phyloP scores from a whole-genome alignment of 1,140 invertebrate genomes.

The Drosophila nasuta region DNA sequence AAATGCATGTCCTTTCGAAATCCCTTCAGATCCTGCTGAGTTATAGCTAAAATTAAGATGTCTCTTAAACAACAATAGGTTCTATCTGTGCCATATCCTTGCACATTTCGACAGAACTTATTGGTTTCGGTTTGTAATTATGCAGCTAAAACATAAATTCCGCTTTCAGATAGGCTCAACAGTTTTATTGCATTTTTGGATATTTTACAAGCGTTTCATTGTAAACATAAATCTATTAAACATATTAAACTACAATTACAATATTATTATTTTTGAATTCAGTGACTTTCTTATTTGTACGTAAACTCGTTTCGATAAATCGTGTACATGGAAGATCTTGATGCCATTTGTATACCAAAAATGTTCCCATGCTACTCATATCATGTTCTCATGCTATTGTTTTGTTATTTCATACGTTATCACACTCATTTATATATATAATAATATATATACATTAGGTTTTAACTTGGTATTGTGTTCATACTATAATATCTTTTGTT shows the following conservation, averaged over 20 bases:
- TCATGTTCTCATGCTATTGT: constrained; percentile 45
- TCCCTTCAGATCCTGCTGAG: too few relatives aligned
- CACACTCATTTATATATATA: constrained; percentile 35
- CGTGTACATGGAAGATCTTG: constrained; percentile 60
- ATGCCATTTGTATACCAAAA: constrained; percentile 40
- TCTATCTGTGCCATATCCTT: too few relatives aligned
- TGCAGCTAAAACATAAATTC: not conserved
- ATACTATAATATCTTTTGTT: constrained; percentile 10
- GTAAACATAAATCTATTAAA: constrained; percentile 69
- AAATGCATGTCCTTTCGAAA: too few relatives aligned
- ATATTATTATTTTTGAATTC: constrained; percentile 34
- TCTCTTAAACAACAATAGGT: too few relatives aligned
- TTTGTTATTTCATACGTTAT: constrained; percentile 38
- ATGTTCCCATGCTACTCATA: constrained; percentile 26
- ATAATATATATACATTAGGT: not conserved
- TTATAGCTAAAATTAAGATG: too few relatives aligned
- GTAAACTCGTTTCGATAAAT: constrained; percentile 57
- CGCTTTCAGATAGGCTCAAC: constrained; percentile 16
- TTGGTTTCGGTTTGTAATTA: too few relatives aligned
- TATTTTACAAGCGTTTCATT: constrained; percentile 62
- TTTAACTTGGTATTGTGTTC: constrained; percentile 19
- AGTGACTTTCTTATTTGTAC: constrained; percentile 74
- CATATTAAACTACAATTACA: constrained; percentile 42
- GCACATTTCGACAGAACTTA: too few relatives aligned
- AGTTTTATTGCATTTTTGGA: constrained; percentile 42